Percentiles rank a stretch among this genome's conserved stretches.
phyloP scores from a whole-genome alignment of 2,888 invertebrate genomes.

The Allacma fusca region DNA sequence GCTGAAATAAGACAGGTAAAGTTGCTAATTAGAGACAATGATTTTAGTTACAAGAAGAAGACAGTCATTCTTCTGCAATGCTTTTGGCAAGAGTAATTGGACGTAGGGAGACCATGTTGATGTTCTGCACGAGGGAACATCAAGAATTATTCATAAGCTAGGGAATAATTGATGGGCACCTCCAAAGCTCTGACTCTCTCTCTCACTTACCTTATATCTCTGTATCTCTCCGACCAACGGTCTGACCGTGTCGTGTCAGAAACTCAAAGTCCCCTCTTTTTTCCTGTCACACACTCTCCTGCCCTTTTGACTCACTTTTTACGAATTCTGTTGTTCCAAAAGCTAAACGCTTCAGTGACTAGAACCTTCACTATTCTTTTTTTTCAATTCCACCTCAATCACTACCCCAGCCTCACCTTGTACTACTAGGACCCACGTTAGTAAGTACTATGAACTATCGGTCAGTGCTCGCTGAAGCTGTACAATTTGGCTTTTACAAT shows the following conservation, averaged over 20 bases:
- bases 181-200: slow-evolving; percentile 26
- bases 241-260: slow-evolving; percentile 37
- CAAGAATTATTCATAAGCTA: slow-evolving; percentile 49
- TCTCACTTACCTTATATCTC: neutral
- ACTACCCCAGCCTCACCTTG: neutral
- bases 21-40: slow-evolving; percentile 39
- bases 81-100: slow-evolving; percentile 45
- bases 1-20: slow-evolving; percentile 27
- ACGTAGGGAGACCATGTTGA: slow-evolving; percentile 47
- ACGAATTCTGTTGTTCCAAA: slow-evolving; percentile 28
- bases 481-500: no score
- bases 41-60: slow-evolving; percentile 40
- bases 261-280: slow-evolving; percentile 16
- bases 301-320: slow-evolving; percentile 43
- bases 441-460: no score
- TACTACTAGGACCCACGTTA: no score
- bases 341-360: slow-evolving; percentile 31
- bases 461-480: no score
- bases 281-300: slow-evolving; percentile 18
- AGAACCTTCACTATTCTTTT: neutral
- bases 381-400: neutral
- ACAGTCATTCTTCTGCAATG: slow-evolving; percentile 36
- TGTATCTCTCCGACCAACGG: neutral
- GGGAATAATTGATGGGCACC: slow-evolving; percentile 49
- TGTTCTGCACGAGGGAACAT: slow-evolving; percentile 40